A percentile compares a stretch with the other conserved stretches of the same genome.
These are phyloP conservation scores for Myotis findleyi DNA, from an alignment of 2,797 vertebrate genomes.

Conservation along the genomic window DNA sequence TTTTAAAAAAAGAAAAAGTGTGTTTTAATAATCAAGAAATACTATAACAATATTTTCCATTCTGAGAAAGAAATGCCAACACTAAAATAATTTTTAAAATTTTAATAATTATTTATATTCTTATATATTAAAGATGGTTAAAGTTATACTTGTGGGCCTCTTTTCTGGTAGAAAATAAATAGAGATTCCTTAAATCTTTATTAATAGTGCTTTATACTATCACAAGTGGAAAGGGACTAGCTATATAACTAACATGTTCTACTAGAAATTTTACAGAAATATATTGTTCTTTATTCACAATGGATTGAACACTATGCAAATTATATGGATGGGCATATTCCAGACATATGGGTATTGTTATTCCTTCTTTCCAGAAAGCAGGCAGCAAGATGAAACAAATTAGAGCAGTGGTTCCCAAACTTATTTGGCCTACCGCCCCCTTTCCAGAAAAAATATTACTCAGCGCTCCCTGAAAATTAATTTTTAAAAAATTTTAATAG, in stretches of 20 bases:
- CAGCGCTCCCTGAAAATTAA: too few relatives aligned
- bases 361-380: neutral
- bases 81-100: neutral
- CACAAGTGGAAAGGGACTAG: neutral
- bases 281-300: neutral
- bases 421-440: too few relatives aligned
- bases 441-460: too few relatives aligned
- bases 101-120: neutral
- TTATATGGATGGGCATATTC: neutral
- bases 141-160: neutral
- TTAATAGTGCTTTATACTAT: neutral
- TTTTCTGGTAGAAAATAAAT: neutral
- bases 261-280: neutral
- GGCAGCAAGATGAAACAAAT: neutral
- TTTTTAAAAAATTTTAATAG: too few relatives aligned
- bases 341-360: neutral
- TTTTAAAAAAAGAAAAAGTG: neutral
- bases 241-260: neutral
- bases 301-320: neutral
- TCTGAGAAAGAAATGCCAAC: neutral
- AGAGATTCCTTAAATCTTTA: neutral
- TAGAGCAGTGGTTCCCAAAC: neutral
- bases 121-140: neutral
- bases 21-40: conserved; percentile 15
- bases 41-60: neutral